Conservation (phyloP, 2,888 invertebrate genomes). For the Bhutanitis thaidina region DNA sequence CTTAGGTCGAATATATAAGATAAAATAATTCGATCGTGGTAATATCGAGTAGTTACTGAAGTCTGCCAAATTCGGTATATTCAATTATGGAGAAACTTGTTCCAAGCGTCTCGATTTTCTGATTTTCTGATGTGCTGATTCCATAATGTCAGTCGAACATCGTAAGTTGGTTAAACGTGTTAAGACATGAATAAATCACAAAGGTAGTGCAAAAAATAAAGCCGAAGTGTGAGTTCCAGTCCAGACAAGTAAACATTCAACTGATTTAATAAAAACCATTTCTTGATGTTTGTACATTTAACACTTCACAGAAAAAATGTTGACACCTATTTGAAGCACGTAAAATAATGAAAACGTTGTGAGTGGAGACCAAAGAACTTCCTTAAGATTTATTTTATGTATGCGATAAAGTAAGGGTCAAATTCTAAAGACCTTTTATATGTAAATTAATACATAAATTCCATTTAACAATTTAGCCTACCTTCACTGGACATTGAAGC, state of each 20-base stretch:
- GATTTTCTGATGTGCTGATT: conserved; percentile 58
- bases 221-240: conserved; percentile 23
- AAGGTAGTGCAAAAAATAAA: conserved; percentile 31
- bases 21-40: conserved; percentile 23
- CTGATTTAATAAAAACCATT: conserved; percentile 22
- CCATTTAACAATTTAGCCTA: no score
- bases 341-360: no score
- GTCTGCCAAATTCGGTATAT: conserved; percentile 39
- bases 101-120: conserved; percentile 31
- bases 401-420: no score
- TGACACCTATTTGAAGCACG: no score
- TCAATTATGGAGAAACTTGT: conserved; percentile 51
- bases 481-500: no score
- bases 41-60: conserved; percentile 28
- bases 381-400: no score
- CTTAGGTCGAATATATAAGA: conserved; percentile 17
- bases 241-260: conserved; percentile 27
- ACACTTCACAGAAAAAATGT: no score
- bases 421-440: no score
- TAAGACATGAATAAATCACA: conserved; percentile 46
- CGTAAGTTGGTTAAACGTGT: conserved; percentile 49
- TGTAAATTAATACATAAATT: no score
- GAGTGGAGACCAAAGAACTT: no score
- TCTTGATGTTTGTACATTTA: conserved; percentile 2
- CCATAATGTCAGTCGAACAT: conserved; percentile 54